Evolutionary conservation across 2,888 invertebrate genomes (phyloP).

Genomic region (Achlya flavicornis): DNA sequence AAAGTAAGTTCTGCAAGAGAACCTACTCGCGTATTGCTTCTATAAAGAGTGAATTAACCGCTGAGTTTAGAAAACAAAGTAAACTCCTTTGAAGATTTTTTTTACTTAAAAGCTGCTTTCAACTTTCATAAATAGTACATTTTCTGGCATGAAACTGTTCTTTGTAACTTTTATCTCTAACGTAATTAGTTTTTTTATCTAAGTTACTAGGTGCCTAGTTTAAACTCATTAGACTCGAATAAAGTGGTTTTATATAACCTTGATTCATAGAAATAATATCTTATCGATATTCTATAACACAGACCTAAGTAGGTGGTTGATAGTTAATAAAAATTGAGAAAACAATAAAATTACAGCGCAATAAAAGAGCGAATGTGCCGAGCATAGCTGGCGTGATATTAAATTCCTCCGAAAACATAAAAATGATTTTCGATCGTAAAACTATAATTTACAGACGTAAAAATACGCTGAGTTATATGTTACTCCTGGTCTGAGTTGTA

Average conservation of each 20-base stretch:
- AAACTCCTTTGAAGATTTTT: conserved; percentile 69
- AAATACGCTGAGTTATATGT: conserved; percentile 81
- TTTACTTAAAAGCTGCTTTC: conserved; percentile 54
- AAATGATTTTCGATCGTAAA: conserved; percentile 84
- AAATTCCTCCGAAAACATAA: conserved; percentile 83
- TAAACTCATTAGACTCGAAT: not conserved
- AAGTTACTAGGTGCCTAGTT: not conserved
- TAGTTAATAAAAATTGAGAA: conserved; percentile 84
- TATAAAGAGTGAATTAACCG: conserved; percentile 68
- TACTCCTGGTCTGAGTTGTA: conserved; percentile 51
- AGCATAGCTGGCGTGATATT: conserved; percentile 82
- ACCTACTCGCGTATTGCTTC: conserved; percentile 50
- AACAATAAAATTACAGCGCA: conserved; percentile 84
- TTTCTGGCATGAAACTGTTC: conserved; percentile 51
- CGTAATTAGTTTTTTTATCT: conserved; percentile 18
- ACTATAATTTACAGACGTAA: conserved; percentile 85
- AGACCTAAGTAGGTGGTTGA: conserved; percentile 76
- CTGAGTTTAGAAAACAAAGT: conserved; percentile 60
- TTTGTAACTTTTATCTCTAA: conserved; percentile 47
- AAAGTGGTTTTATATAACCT: not conserved
- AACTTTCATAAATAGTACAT: conserved; percentile 57
- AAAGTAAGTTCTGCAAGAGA: conserved; percentile 19
- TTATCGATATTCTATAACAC: conserved; percentile 61
- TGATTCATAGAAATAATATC: conserved; percentile 48
- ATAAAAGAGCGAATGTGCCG: conserved; percentile 81